Evolutionary conservation across 1,140 invertebrate genomes (phyloP).

Genomic region (Drosophila teissieri): DNA sequence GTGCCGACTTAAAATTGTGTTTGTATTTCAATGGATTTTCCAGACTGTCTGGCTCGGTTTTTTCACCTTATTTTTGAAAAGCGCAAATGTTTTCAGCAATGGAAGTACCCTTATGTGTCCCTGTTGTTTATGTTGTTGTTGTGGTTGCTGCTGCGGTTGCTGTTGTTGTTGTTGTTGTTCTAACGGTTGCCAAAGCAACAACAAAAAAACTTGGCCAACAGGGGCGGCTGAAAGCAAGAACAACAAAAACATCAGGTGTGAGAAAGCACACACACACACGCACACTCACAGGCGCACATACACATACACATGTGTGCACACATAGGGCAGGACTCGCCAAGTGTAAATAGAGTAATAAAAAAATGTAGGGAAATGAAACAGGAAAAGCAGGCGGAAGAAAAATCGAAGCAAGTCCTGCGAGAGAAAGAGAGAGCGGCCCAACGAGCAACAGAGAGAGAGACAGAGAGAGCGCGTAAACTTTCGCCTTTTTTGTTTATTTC

Average conservation of each 20-base stretch:
- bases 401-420: conserved; percentile 49
- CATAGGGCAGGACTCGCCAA: conserved; percentile 32
- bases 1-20: conserved; percentile 29
- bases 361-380: conserved; percentile 67
- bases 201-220: conserved; percentile 48
- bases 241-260: conserved; percentile 52
- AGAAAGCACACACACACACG: conserved; percentile 25
- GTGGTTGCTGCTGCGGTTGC: conserved; percentile 15
- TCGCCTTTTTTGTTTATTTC: conserved; percentile 78
- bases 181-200: conserved; percentile 65
- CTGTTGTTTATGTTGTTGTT: conserved; percentile 31
- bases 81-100: conserved; percentile 27
- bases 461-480: conserved; percentile 63
- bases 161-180: conserved; percentile 4
- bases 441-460: conserved; percentile 12
- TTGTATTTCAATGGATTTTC: conserved; percentile 26
- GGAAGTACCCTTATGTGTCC: conserved; percentile 10
- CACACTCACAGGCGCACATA: background rate
- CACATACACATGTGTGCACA: conserved; percentile 2
- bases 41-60: conserved; percentile 40
- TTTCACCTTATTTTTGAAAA: conserved; percentile 22
- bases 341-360: conserved; percentile 79
- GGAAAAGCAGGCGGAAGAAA: conserved; percentile 58
- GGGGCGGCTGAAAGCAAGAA: conserved; percentile 32
- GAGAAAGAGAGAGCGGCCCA: conserved; percentile 40